Evolutionary conservation across 1,140 invertebrate genomes (phyloP), one percentile per base, ranked within the genome.

Genomic region (Lysiphlebus fabarum): DNA sequence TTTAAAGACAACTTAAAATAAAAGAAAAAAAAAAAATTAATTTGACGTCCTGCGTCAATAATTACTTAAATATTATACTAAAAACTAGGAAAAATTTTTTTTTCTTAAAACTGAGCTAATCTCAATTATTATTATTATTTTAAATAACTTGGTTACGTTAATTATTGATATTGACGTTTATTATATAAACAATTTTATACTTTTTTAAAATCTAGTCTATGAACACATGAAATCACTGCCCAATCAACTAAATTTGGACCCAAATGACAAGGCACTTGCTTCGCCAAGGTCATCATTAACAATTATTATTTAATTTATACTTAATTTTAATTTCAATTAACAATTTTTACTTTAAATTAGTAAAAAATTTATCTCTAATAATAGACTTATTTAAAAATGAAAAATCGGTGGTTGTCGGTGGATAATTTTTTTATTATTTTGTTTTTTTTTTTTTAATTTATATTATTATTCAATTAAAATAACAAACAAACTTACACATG

Each of bases 211-310:
- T 69, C 75, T 80, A 78, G 67, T 67, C 76, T 80, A 80, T 79
- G 77, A 80, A 80, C 78, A 80, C 78, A 80, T 80, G 75, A 77
- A 79, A 79, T 80, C 75, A 80, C 78, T 79, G 75, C 76, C 77
- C 74, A 74, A 78, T 80, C 72, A 70, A 75, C 72, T 69, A 51
- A 70, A 74, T 77, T 76, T 75, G 74, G 73, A 79, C 75, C 73
- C 75, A 74, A 50, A 72, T 71, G 62, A 70, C 64, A 78, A 77
- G 73, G 73, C 74, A 76, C 71, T 74, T 64, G 65, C 70, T 63
- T 74, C 68, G 67, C 65, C 67, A 63, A 65, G 61, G 51, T 44
- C 53, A 50, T 8, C 36, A 41, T 50, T n/a, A 12, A 42, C n/a
- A 37, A n/a, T 56, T 56, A 37, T 12, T 33, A 10, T 33, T 12